Percentiles rank a stretch among this genome's conserved stretches.
These are phyloP conservation scores for Triplophysa rosa DNA, from an alignment of 2,113 vertebrate species.

Conservation along the genomic window DNA sequence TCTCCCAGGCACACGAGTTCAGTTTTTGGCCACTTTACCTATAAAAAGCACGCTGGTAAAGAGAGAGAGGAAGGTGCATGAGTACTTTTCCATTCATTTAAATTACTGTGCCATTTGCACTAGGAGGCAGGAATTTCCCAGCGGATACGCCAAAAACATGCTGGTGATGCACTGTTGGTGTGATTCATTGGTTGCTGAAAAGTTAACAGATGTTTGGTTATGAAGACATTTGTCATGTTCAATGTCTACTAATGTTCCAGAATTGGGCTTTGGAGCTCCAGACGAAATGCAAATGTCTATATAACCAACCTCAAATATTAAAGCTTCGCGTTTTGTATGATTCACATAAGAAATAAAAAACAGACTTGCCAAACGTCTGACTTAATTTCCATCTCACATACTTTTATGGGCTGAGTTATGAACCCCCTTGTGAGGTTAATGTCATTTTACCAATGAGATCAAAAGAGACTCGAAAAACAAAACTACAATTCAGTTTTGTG, in stretches of 20 bases:
- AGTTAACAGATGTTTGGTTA: conserved; percentile 71
- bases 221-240: conserved; percentile 65
- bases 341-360: conserved; percentile 15
- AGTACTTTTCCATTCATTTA: conserved; percentile 65
- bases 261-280: conserved; percentile 32
- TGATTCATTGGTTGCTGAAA: conserved; percentile 67
- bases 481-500: conserved; percentile 5
- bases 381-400: neutral
- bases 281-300: neutral
- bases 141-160: conserved; percentile 62
- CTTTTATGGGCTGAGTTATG: neutral
- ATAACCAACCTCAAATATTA: conserved; percentile 4
- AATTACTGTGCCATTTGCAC: conserved; percentile 54
- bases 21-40: conserved; percentile 44
- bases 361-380: neutral
- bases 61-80: conserved; percentile 42
- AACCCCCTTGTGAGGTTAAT: neutral
- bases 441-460: neutral
- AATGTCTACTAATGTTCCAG: conserved; percentile 45
- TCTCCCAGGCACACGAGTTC: conserved; percentile 34
- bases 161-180: conserved; percentile 63
- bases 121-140: conserved; percentile 67
- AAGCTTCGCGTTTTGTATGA: conserved; percentile 9
- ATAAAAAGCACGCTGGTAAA: conserved; percentile 36
- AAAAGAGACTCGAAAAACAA: neutral